Evolutionary conservation across 2,113 vertebrate species (phyloP).

Genomic region (Abramis brama): DNA sequence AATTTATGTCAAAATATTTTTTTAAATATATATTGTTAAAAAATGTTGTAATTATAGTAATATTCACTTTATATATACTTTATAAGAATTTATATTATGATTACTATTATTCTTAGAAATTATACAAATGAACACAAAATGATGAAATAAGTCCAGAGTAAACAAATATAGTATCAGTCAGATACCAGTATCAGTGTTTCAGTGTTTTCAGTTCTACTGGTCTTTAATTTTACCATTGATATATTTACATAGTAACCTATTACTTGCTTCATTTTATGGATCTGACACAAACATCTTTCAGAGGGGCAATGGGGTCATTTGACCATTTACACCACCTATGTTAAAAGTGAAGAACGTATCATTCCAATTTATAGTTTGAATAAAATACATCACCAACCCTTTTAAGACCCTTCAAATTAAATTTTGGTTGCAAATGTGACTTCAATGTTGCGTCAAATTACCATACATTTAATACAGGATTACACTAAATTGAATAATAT

Average conservation of each 20-base stretch:
- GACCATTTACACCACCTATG: background rate
- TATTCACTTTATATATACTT: no score
- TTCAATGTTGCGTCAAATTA: no score
- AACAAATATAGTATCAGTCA: background rate
- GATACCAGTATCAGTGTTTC: no score
- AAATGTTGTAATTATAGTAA: no score
- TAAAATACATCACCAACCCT: background rate
- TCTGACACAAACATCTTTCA: background rate
- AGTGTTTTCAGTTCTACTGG: no score
- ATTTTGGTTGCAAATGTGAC: background rate
- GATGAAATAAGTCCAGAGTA: background rate
- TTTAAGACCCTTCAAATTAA: background rate
- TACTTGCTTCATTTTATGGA: background rate
- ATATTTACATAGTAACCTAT: background rate
- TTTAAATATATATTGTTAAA: background rate
- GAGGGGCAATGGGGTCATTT: background rate
- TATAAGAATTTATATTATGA: background rate
- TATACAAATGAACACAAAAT: background rate
- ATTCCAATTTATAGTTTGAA: background rate
- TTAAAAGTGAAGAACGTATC: background rate
- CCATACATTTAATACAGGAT: no score
- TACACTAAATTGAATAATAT: background rate
- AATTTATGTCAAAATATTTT: background rate
- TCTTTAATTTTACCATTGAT: no score
- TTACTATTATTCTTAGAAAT: background rate